Evolutionary conservation across 2,888 invertebrate species (phyloP), one percentile per base, ranked within the genome.

Genomic region (Pachymerium ferrugineum): DNA sequence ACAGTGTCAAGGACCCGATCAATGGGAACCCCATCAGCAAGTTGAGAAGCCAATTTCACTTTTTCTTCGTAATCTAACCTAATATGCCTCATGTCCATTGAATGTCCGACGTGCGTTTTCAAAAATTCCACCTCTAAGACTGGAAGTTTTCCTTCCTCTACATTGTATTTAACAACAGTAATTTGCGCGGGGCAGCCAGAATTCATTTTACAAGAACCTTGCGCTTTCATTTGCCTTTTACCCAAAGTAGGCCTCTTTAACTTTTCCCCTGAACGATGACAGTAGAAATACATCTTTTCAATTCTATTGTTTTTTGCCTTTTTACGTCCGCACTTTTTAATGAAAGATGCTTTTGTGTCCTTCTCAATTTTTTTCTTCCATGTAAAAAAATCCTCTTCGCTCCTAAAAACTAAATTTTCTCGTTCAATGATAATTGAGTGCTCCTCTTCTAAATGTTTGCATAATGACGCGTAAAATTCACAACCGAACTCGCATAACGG

Each of bases 101-200:
- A 4, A 30, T 70, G 70, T 10, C 70, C 70, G n/a, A 70, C 70
- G 70, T 70, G 70, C 4, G 70, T 70, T 30, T 31, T 70, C 30
- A 70, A 6, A 14, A n/a, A 30, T 29, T 31, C 30, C 3, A 70
- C 70, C 14, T 67, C 67, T 5, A 42, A 14, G 16, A 42, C 14
- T 3, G 29, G 25, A 19, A 8, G 19, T 10, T 67, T 67, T 14
- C 29, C 70, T 12, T 30, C 16, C 14, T 30, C 19, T 4, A 14
- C 30, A 2, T 4, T 30, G 19, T 19, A 14, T 30, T 29, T 31
- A 3, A 70, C 33, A 12, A 67, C 67, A 3, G 25, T 67, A 10
- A 67, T 67, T 14, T 70, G 33, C 19, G 70, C 70, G 5, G 70
- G 70, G 31, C 70, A 28, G 8, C 19, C 19, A 3, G 30, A 29